Evolutionary conservation across 2,888 invertebrate species (phyloP).

Genomic region (Monopis laevigella): DNA sequence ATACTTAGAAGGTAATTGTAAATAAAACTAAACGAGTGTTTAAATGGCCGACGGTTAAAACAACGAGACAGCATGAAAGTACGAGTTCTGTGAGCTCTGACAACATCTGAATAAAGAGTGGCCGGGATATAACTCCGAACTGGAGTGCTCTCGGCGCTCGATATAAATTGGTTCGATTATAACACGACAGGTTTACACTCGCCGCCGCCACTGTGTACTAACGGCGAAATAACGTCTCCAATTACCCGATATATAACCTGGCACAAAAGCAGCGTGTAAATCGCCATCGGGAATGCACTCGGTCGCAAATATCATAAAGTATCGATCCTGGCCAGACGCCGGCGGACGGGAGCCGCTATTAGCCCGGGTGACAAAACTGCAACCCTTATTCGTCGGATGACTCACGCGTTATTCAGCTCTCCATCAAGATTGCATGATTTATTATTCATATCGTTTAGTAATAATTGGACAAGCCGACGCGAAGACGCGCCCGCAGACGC

Average conservation of each 20-base stretch:
- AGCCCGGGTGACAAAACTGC: constrained; percentile 4
- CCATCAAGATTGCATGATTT: constrained; percentile 22
- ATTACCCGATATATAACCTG: constrained; percentile 17
- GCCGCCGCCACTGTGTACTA: constrained; percentile 19
- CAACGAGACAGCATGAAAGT: constrained; percentile 6
- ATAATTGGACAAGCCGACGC: constrained; percentile 33
- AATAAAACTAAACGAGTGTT: constrained; percentile 1
- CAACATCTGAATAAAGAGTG: constrained; percentile 12
- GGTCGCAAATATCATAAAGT: constrained; percentile 9
- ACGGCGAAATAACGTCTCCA: constrained; percentile 17
- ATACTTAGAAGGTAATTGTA: not conserved
- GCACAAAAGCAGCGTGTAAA: constrained; percentile 16
- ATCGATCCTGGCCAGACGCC: not conserved
- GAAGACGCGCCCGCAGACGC: constrained; percentile 25
- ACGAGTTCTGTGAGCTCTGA: constrained; percentile 1
- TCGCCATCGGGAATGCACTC: constrained; percentile 15
- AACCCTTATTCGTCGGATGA: constrained; percentile 18
- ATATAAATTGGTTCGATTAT: constrained; percentile 40
- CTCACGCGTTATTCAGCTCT: constrained; percentile 24
- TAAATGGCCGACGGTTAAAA: not conserved
- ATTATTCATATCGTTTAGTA: constrained; percentile 44
- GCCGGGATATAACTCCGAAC: constrained; percentile 14
- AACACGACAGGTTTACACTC: constrained; percentile 36
- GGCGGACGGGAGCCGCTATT: constrained; percentile 6
- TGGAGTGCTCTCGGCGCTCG: constrained; percentile 26